Base-by-base conservation (phyloP, 1,140 invertebrate genomes). In the Lordiphosa clarofinis region DNA sequence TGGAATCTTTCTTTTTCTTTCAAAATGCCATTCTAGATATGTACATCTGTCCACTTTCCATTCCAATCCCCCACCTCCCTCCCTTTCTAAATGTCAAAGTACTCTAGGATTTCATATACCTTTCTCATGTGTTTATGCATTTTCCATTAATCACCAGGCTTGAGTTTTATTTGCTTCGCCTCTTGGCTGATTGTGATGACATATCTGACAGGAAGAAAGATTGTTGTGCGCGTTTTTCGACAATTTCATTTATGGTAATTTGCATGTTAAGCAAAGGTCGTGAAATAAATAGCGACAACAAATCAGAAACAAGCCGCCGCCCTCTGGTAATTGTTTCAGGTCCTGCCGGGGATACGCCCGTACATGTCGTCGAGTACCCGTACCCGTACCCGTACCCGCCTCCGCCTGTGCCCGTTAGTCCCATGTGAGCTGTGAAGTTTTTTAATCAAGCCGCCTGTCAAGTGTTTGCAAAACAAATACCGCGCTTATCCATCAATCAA, bases 351-450 rank as follows among this genome's bases (percentile, higher is more conserved):
- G 60, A 82, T 78, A 84, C 68, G 59, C 73, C 78, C 61, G 64
- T 70, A 73, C 49, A 70, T 76, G 78, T 76, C 68, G 60, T 67
- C 53, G 72, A 11, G 39, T 42, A 9, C 6, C 13, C 39, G 9
- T 19, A 19, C 39, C 39, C 39, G 12, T 40, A 40, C 2, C 38
- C 21, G 31, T 44, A n/a, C 31, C 6, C 6, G 4, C 10, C n/a
- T 12, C 9, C 8, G 0, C 6, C 42, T 9, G 10, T 13, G 42
- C 3, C 43, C n/a, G 31, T 35, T 52, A 69, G 86, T 87, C 86
- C 86, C 86, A 87, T 87, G 86, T 87, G 86, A 87, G 79, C 86
- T 72, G 86, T 87, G 86, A 82, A 87, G 86, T 87, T 87, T 87
- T 87, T 87, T 87, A 87, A 87, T 87, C 86, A 87, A 87, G 79